Percentiles rank a stretch among this genome's conserved stretches.
Evolutionary conservation across 2,797 vertebrate species (phyloP).

Genomic region (Xenentodon cancila): DNA sequence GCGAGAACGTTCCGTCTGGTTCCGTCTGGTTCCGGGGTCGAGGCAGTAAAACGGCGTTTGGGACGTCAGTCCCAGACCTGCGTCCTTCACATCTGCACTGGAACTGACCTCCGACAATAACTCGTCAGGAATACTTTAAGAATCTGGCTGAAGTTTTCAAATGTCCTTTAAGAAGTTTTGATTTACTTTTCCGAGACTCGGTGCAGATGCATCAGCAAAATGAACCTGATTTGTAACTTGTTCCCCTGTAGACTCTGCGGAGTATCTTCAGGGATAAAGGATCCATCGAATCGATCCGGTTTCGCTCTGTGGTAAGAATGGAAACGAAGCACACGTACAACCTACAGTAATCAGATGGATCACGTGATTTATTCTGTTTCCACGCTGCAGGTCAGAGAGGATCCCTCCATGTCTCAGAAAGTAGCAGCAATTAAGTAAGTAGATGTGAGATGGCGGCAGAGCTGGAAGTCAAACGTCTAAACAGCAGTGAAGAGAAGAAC

Average conservation of each 20-base stretch:
- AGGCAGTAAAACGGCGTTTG: too few relatives aligned
- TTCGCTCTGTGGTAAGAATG: conserved; percentile 90
- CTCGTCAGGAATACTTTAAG: too few relatives aligned
- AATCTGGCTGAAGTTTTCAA: neutral
- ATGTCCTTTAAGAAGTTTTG: neutral
- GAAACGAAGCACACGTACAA: neutral
- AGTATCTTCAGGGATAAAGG: conserved; percentile 88
- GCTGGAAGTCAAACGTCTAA: too few relatives aligned
- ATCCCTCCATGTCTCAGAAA: conserved; percentile 86
- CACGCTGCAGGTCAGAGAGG: conserved; percentile 88
- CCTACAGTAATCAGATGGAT: neutral
- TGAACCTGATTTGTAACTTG: neutral
- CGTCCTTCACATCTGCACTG: too few relatives aligned
- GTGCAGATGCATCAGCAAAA: neutral
- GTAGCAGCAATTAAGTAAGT: conserved; percentile 87
- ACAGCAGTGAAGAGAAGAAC: too few relatives aligned
- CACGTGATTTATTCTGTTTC: neutral
- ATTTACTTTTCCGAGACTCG: neutral
- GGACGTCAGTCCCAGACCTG: too few relatives aligned
- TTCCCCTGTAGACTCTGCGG: conserved; percentile 79
- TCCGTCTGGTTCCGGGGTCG: too few relatives aligned
- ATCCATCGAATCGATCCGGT: conserved; percentile 89
- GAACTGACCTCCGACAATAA: too few relatives aligned
- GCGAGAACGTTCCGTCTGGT: too few relatives aligned
- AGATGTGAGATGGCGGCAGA: too few relatives aligned